Percentiles rank a stretch among this genome's conserved stretches.
These are phyloP conservation scores for Drepana arcuata DNA, from an alignment of 1,140 invertebrate genomes.

Conservation along the genomic window DNA sequence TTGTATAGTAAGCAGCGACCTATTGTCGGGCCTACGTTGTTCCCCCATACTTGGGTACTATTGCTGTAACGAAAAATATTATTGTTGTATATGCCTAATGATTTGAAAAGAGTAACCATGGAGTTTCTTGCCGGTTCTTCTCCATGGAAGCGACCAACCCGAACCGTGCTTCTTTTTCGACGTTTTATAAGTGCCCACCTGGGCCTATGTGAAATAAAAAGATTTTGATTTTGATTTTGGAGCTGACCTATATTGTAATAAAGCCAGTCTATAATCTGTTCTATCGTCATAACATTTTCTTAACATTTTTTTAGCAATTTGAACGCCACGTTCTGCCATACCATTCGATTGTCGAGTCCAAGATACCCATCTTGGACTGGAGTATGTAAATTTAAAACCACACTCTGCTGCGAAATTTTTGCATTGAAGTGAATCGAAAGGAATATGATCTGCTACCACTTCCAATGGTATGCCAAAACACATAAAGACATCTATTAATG, in stretches of 20 bases:
- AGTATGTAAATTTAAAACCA: constrained; percentile 20
- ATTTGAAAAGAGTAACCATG: no score
- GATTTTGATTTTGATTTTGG: background rate
- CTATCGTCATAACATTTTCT: background rate
- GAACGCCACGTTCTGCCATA: background rate
- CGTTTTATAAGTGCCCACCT: no score
- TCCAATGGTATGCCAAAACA: constrained; percentile 21
- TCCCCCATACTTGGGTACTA: no score
- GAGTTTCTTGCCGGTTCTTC: no score
- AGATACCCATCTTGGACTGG: constrained; percentile 28
- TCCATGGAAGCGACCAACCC: no score
- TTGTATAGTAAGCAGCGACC: no score
- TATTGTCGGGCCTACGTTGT: no score
- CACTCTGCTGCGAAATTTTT: constrained; percentile 22
- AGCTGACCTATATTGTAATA: background rate
- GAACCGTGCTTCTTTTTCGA: no score
- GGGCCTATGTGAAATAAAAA: background rate
- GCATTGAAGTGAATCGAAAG: constrained; percentile 23
- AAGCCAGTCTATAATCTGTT: background rate
- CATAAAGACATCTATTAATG: constrained; percentile 10
- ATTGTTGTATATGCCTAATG: no score
- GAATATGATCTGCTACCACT: constrained; percentile 29
- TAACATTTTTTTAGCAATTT: background rate
- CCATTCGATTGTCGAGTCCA: constrained; percentile 1
- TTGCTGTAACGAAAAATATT: no score